A percentile compares a stretch with the other conserved stretches of the same genome.
phyloP scores from a whole-genome alignment of 1,140 invertebrate genomes.

The Megathymus violae region DNA sequence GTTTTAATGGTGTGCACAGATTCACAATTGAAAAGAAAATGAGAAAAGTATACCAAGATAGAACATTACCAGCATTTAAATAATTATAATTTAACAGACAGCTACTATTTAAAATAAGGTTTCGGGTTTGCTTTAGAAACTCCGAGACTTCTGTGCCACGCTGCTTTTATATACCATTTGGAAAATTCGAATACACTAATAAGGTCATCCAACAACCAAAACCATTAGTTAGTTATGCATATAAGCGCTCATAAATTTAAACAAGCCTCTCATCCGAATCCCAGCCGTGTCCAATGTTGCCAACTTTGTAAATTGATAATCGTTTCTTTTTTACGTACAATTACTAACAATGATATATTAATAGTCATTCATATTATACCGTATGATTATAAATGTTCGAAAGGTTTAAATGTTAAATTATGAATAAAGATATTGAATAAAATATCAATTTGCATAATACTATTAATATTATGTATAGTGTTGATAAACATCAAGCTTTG shows the following conservation, averaged over 20 bases:
- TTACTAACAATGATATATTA: not conserved
- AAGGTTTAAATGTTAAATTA: slow-evolving; percentile 5
- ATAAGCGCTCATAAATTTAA: not conserved
- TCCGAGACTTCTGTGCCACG: too few relatives aligned
- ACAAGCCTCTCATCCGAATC: not conserved
- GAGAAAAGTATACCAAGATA: not conserved
- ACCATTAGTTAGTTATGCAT: too few relatives aligned
- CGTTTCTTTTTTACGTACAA: not conserved
- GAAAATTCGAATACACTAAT: too few relatives aligned
- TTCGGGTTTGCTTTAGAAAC: too few relatives aligned
- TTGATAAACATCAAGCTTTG: slow-evolving; percentile 14
- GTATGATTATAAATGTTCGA: slow-evolving; percentile 4
- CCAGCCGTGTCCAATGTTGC: too few relatives aligned
- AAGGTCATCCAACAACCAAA: too few relatives aligned
- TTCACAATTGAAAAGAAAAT: slow-evolving; percentile 6
- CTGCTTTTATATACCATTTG: too few relatives aligned
- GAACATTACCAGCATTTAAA: slow-evolving; percentile 11
- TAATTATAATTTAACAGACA: slow-evolving; percentile 3
- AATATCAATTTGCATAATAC: slow-evolving; percentile 12
- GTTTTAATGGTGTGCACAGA: slow-evolving; percentile 22
- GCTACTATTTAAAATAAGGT: not conserved
- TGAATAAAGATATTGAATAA: slow-evolving; percentile 9
- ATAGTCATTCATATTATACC: not conserved
- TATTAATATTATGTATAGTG: slow-evolving; percentile 1
- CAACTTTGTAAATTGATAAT: not conserved